Evolutionary conservation across 2,113 vertebrate genomes (phyloP), one percentile per base, ranked within the genome.

Genomic region (Sorex fumeus): DNA sequence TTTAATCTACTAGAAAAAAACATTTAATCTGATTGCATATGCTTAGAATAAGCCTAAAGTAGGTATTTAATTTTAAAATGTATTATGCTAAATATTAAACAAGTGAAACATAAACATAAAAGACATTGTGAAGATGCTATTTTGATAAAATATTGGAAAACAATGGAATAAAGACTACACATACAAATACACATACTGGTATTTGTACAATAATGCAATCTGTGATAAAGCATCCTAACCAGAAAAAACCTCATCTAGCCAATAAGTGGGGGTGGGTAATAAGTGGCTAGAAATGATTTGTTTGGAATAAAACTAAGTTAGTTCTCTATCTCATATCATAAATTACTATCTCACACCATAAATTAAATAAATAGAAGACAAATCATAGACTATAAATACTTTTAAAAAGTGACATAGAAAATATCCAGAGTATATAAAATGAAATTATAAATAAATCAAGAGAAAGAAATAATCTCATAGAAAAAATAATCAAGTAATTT

Each of bases 31-130:
- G 50, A 72, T 80, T 89, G 91, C 77, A 84, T 3, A 21, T 77
- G 62, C 43, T 85, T 80, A 88, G 50, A 27, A 62, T 32, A 27
- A 91, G 72, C 50, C 67, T 84, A 67, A 86, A 77, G 67, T 18
- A 25, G 82, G 30, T 53, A 91, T 36, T 92, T 86, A 71, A 19
- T 40, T 84, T 90, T 95, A 80, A 91, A 93, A 83, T 74, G 30
- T 28, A 83, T 70, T 62, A 57, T 67, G 62, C 7, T 40, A 40
- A 40, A 86, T 71, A 66, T 45, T 90, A 87, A 88, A 74, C n/a
- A 87, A 53, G n/a, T 87, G 21, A 60, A 60, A 66, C 53, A 15
- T 40, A 9, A 53, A 47, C 36, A 62, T 30, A 82, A 75, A 50
- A 77, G 82, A 85, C 92, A 64, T 40, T 27, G 47, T 79, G 47